Evolutionary conservation across 64 coral and sea anemone genomes (phyloP).

Genomic region (Trachythela sp.): DNA sequence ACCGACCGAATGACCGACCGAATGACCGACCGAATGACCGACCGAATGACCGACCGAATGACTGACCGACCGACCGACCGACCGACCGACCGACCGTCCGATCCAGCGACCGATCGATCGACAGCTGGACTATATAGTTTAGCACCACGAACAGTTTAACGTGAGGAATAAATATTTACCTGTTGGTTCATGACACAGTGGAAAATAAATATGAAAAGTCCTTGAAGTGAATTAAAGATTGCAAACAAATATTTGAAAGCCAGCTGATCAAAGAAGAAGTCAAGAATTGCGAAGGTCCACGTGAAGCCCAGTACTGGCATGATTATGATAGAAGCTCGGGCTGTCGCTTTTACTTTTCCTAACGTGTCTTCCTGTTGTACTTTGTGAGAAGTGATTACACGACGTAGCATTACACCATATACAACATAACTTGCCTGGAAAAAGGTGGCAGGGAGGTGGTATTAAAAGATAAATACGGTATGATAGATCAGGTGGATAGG

Average conservation of each 20-base stretch:
- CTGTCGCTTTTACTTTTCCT: constrained; percentile 16
- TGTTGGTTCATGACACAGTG: constrained; percentile 50
- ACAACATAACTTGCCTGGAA: not conserved
- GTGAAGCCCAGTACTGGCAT: constrained; percentile 41
- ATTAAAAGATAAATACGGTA: not conserved
- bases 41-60: no score
- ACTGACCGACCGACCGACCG: no score
- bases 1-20: no score
- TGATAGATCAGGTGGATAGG: not conserved
- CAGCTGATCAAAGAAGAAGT: not conserved
- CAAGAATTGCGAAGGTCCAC: constrained; percentile 46
- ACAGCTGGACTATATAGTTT: no score
- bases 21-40: no score
- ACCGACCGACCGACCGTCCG: no score
- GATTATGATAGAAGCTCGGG: constrained; percentile 26
- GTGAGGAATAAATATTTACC: no score
- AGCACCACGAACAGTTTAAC: no score
- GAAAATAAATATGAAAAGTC: constrained; percentile 46
- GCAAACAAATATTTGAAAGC: constrained; percentile 50
- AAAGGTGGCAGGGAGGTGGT: not conserved
- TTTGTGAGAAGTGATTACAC: not conserved
- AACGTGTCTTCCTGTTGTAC: constrained; percentile 10
- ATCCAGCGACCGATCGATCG: no score
- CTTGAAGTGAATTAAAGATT: constrained; percentile 53
- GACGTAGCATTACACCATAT: not conserved